Percentiles rank a stretch among this genome's conserved stretches.
Conservation (phyloP, 2,888 invertebrate species). For the Troides aeacus region DNA sequence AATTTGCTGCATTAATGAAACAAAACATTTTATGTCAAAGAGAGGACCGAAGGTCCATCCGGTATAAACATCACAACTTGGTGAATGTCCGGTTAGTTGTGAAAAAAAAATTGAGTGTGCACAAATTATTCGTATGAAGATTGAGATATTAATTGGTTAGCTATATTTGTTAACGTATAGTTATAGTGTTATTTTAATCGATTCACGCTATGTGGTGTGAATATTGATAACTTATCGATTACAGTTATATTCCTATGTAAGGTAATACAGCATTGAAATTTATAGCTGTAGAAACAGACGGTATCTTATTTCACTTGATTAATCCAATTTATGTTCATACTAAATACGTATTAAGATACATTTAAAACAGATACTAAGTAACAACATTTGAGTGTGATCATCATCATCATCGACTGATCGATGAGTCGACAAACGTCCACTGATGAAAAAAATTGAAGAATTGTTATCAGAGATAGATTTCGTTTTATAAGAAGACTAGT, state of each 20-base stretch:
- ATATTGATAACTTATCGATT: background rate
- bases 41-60: too few relatives aligned
- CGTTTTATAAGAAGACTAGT: background rate
- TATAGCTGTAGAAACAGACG: background rate
- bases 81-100: too few relatives aligned
- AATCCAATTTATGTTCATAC: background rate
- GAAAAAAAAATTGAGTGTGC: too few relatives aligned
- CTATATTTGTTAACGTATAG: background rate
- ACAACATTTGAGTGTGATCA: too few relatives aligned
- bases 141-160: too few relatives aligned
- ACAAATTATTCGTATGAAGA: too few relatives aligned
- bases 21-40: too few relatives aligned
- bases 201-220: background rate
- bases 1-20: too few relatives aligned
- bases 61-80: too few relatives aligned
- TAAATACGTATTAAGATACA: background rate
- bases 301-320: background rate
- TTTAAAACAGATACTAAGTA: background rate
- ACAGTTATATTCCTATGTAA: background rate
- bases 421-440: too few relatives aligned
- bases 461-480: background rate
- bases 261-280: background rate
- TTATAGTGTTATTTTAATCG: background rate
- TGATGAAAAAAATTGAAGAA: too few relatives aligned
- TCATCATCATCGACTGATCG: too few relatives aligned